These are phyloP conservation scores for Nemoura dubitans DNA, from an alignment of 2,888 invertebrate genomes.

Conservation along the genomic window DNA sequence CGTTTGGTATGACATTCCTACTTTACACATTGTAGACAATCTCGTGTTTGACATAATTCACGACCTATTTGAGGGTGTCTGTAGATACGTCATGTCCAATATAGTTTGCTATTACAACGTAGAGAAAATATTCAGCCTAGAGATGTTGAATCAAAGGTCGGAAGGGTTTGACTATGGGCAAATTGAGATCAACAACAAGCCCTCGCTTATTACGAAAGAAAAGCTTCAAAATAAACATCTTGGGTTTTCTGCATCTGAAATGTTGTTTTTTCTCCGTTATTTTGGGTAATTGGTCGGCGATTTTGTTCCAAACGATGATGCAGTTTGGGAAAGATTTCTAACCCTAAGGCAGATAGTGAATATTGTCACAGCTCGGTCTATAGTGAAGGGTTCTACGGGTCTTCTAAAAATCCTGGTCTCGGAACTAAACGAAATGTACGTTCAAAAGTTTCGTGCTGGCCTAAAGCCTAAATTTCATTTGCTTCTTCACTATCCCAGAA, in stretches of 20 bases:
- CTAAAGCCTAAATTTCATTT: constrained; percentile 52
- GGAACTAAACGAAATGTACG: constrained; percentile 50
- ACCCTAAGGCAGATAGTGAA: constrained; percentile 52
- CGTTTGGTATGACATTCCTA: constrained; percentile 53
- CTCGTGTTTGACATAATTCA: constrained; percentile 56
- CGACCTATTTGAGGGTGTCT: constrained; percentile 54
- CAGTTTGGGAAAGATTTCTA: constrained; percentile 51
- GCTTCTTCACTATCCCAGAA: constrained; percentile 51
- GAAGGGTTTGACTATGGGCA: constrained; percentile 51
- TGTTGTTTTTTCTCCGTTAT: constrained; percentile 53
- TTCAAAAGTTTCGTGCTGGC: constrained; percentile 44
- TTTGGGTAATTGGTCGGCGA: constrained; percentile 53
- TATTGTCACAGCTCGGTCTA: constrained; percentile 45
- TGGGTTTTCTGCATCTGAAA: constrained; percentile 54
- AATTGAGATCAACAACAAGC: constrained; percentile 50
- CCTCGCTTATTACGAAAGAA: constrained; percentile 50
- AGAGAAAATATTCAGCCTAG: constrained; percentile 50
- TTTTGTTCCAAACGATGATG: constrained; percentile 49
- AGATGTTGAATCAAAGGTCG: constrained; percentile 52
- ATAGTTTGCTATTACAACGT: constrained; percentile 52
- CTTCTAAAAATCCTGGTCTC: constrained; percentile 47
- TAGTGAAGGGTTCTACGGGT: constrained; percentile 39
- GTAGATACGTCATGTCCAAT: constrained; percentile 54
- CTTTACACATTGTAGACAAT: constrained; percentile 55
- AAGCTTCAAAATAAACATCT: constrained; percentile 51